Conservation (phyloP, 30 jellyfish, hydroid and myxozoan species). For the Turritopsis rubra region DNA sequence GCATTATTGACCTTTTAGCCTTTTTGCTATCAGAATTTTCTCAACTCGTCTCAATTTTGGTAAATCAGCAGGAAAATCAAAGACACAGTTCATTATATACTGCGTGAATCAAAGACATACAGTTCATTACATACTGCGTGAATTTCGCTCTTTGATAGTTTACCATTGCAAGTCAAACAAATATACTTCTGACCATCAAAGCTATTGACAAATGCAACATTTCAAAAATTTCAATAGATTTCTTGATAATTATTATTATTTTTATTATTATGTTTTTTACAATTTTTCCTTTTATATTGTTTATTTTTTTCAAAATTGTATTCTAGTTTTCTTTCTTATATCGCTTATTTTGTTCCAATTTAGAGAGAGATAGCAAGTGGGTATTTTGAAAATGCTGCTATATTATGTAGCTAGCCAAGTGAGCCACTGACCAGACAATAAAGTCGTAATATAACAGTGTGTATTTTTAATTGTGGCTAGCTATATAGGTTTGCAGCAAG, state of each 20-base stretch:
- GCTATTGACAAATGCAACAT: neutral
- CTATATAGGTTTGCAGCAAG: no score
- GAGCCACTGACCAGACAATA: no score
- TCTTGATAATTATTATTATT: neutral
- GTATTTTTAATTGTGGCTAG: no score
- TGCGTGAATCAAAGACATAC: neutral
- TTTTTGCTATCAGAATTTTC: constrained; percentile 6
- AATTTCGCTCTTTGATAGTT: constrained; percentile 5
- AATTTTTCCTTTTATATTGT: neutral
- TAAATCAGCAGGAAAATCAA: neutral
- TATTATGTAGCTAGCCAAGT: no score
- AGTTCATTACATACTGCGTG: constrained; percentile 21
- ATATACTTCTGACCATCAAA: neutral
- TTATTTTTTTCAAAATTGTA: neutral
- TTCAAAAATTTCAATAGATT: neutral
- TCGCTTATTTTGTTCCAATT: neutral
- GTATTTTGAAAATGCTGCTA: no score
- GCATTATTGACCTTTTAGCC: neutral
- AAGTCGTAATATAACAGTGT: no score
- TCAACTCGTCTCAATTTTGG: neutral
- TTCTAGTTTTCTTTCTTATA: neutral
- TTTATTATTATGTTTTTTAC: no score
- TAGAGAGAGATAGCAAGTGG: no score
- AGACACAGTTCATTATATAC: neutral
- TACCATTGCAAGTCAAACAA: constrained; percentile 11